Evolutionary conservation across 2,888 invertebrate genomes (phyloP).

Genomic region (Melanophora roralis): DNA sequence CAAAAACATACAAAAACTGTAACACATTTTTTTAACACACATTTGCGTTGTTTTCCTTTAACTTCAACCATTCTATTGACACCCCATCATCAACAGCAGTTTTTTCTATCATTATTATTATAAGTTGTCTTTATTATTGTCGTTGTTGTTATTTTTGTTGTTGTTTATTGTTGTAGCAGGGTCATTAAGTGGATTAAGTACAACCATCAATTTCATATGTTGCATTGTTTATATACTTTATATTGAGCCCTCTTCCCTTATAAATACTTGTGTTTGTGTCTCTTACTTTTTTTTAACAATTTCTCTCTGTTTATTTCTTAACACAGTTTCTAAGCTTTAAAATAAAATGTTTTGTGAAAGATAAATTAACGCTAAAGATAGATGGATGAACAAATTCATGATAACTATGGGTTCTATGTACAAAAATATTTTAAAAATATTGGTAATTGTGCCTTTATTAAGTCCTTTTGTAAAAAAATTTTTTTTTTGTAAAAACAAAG

Average conservation of each 20-base stretch:
- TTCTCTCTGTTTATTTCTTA: no score
- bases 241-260: not conserved
- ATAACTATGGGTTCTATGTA: no score
- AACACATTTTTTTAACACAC: not conserved
- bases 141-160: slow-evolving; percentile 4
- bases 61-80: slow-evolving; percentile 46
- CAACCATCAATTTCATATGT: slow-evolving; percentile 56
- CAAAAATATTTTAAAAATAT: no score
- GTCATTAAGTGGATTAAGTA: slow-evolving; percentile 59
- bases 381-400: no score
- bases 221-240: slow-evolving; percentile 41
- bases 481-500: no score
- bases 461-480: no score
- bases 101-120: slow-evolving; percentile 49
- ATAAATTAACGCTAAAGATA: not conserved
- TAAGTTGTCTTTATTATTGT: slow-evolving; percentile 19
- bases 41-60: slow-evolving; percentile 11
- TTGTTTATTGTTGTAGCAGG: slow-evolving; percentile 26
- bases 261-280: not conserved
- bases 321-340: not conserved
- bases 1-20: not conserved
- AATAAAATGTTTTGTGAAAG: not conserved
- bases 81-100: slow-evolving; percentile 44
- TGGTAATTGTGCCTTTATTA: no score
- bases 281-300: not conserved